phyloP scores from a whole-genome alignment of 2,888 invertebrate species.

The Salpingus planirostris region DNA sequence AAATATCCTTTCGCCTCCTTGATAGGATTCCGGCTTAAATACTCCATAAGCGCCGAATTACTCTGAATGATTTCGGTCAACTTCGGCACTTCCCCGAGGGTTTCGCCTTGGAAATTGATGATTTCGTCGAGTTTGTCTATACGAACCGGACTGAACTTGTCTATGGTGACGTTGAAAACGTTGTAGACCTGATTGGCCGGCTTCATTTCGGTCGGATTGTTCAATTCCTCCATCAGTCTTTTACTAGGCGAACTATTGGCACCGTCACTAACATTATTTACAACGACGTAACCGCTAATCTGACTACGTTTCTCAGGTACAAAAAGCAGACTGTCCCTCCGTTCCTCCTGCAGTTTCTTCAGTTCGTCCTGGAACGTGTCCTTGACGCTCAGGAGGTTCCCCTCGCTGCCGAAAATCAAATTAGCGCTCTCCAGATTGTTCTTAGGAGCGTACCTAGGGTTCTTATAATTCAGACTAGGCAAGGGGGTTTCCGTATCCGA shows the following conservation, averaged over 20 bases:
- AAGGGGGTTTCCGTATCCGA: conserved; percentile 48
- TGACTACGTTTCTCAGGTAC: conserved; percentile 38
- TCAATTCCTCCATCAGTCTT: conserved; percentile 32
- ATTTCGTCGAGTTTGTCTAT: conserved; percentile 19
- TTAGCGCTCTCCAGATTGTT: conserved; percentile 33
- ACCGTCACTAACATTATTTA: conserved; percentile 14
- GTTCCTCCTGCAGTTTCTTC: conserved; percentile 42
- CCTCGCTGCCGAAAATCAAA: conserved; percentile 47
- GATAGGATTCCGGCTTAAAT: conserved; percentile 1
- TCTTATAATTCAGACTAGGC: conserved; percentile 38
- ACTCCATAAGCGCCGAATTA: conserved; percentile 5
- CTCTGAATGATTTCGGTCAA: conserved; percentile 13
- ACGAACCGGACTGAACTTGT: conserved; percentile 28
- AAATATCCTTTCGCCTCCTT: no score
- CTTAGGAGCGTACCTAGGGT: conserved; percentile 36
- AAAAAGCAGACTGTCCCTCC: conserved; percentile 39
- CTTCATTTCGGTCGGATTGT: conserved; percentile 32
- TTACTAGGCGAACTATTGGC: conserved; percentile 20
- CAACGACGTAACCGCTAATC: no score
- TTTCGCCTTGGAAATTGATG: conserved; percentile 14
- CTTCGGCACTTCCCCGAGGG: conserved; percentile 13
- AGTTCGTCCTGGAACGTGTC: conserved; percentile 49
- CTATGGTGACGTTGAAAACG: conserved; percentile 38
- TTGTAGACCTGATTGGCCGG: conserved; percentile 38
- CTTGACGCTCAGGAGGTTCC: conserved; percentile 46